phyloP scores from a whole-genome alignment of 2,113 vertebrate genomes.

The Siniperca chuatsi region DNA sequence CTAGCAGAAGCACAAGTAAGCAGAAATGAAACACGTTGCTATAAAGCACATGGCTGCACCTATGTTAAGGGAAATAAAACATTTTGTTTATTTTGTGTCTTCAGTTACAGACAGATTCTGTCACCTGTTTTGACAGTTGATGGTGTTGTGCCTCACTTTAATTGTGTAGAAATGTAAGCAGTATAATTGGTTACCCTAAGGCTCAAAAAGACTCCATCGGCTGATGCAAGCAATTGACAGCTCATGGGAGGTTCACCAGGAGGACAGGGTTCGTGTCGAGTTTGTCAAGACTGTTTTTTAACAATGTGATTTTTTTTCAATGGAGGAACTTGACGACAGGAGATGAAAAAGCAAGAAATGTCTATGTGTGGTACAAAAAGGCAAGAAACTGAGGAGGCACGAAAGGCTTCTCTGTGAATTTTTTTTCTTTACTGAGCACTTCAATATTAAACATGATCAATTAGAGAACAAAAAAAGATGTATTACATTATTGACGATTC shows the following conservation, averaged over 20 bases:
- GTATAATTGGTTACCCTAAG: slow-evolving; percentile 50
- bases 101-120: slow-evolving; percentile 7
- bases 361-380: slow-evolving; percentile 2
- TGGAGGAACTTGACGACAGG: slow-evolving; percentile 24
- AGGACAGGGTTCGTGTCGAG: slow-evolving; percentile 65
- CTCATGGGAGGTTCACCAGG: slow-evolving; percentile 47
- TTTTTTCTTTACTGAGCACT: background rate
- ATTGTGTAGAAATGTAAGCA: slow-evolving; percentile 46
- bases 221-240: slow-evolving; percentile 69
- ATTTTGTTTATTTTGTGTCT: background rate
- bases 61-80: background rate
- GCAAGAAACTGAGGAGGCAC: slow-evolving; percentile 12
- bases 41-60: background rate
- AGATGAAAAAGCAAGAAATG: slow-evolving; percentile 31
- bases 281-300: slow-evolving; percentile 36
- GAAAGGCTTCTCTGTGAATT: slow-evolving; percentile 13
- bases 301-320: slow-evolving; percentile 12
- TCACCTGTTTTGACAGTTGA: slow-evolving; percentile 38
- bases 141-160: slow-evolving; percentile 21
- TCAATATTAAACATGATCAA: slow-evolving; percentile 28
- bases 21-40: background rate
- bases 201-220: slow-evolving; percentile 39
- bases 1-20: background rate
- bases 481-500: background rate
- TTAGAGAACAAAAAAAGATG: background rate